These are phyloP conservation scores for Parthenolecanium corni DNA, from an alignment of 2,888 invertebrate genomes.

Conservation along the genomic window DNA sequence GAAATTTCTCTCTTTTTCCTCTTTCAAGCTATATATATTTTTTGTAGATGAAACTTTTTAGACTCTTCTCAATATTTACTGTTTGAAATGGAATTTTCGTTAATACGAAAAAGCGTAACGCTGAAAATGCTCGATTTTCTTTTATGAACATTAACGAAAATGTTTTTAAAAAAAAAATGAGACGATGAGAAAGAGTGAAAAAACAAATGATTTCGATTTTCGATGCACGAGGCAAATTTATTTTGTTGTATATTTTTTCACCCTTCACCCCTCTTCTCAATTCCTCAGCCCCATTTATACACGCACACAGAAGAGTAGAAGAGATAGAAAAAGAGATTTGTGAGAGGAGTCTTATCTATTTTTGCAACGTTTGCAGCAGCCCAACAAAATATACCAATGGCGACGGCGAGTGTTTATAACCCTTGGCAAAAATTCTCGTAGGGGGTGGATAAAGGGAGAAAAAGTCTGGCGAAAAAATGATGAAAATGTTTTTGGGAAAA, in stretches of 20 bases:
- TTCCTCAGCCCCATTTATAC: no score
- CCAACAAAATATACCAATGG: no score
- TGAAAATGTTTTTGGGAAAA: no score
- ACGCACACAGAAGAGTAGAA: no score
- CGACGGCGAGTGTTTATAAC: no score
- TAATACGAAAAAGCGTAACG: constrained; percentile 8
- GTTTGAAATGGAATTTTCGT: constrained; percentile 18
- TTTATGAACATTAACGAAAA: constrained; percentile 11
- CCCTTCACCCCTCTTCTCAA: no score
- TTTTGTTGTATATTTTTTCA: neutral
- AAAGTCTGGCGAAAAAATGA: no score
- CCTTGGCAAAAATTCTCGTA: no score
- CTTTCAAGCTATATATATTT: constrained; percentile 16
- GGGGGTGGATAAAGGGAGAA: no score
- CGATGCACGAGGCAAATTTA: constrained; percentile 10
- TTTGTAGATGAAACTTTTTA: constrained; percentile 23
- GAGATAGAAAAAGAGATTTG: no score
- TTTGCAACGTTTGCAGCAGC: no score
- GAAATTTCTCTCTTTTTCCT: neutral
- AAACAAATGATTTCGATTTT: neutral
- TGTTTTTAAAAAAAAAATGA: constrained; percentile 13
- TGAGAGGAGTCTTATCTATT: no score
- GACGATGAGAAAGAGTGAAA: neutral
- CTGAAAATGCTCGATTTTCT: constrained; percentile 8
- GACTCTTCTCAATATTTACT: constrained; percentile 23